Base-by-base conservation (phyloP, 2,797 vertebrate genomes). In the Peromyscus attwateri region DNA sequence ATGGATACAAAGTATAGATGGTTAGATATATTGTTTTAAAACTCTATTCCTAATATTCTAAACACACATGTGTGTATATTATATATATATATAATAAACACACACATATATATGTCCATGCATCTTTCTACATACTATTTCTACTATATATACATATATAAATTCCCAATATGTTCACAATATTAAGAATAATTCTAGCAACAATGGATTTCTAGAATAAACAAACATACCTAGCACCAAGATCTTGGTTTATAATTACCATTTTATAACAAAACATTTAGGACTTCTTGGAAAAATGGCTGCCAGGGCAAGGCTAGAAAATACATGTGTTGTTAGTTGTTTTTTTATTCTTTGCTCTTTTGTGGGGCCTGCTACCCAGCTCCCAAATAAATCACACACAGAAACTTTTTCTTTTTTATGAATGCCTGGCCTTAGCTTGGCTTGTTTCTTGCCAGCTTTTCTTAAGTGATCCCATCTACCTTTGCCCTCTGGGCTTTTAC, bases 211-310 rank as follows among this genome's bases (percentile, higher is more conserved):
- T 87, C 9, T 46, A 37, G 13, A 64, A 81, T 70, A 66, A 91
- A 80, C 43, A 37, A 91, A 29, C 27, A 87, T 64, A 71, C 10
- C 43, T 71, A 83, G 43, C 7, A 95, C 17, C 21, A 43, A 77
- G 27, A 79, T 52, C 87, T 92, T 85, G 14, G 49, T 93, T 92
- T 95, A 60, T 94, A 96, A 94, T 92, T 90, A 73, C 3, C 9
- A 91, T 87, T 88, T 52, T 49, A 34, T 80, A 88, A 91, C 40
- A 82, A 89, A 95, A 84, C 16, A 6, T 79, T 21, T 29, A 97
- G 31, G 1, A 16, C 3, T 75, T 25, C 27, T 70, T 87, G 16
- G 60, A 93, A 37, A 95, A 96, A 96, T 71, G 66, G 37, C 7
- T 55, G 12, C 12, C 37, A 94, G 49, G 52, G 27, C 16, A 77